These are phyloP conservation scores for Acronicta psi DNA, from an alignment of 2,888 invertebrate genomes.

Conservation along the genomic window DNA sequence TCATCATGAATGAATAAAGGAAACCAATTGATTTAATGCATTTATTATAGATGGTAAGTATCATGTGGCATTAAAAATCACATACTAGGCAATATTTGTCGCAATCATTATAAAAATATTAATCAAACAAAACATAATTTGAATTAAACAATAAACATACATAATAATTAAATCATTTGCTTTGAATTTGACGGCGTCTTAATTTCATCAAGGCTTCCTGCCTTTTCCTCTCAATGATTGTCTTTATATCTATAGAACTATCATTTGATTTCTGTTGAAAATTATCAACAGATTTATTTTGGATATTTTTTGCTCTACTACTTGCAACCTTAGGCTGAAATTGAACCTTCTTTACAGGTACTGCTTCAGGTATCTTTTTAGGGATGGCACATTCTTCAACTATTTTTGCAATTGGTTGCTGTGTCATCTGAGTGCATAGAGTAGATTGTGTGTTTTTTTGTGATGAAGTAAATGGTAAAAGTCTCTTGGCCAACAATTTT, in stretches of 20 bases:
- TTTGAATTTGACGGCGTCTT: slow-evolving; percentile 73
- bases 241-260: slow-evolving; percentile 67
- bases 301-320: slow-evolving; percentile 38
- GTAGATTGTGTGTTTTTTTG: slow-evolving; percentile 59
- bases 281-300: slow-evolving; percentile 38
- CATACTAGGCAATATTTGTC: slow-evolving; percentile 29
- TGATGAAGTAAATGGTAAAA: slow-evolving; percentile 77
- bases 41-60: slow-evolving; percentile 21
- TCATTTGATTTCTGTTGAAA: slow-evolving; percentile 43
- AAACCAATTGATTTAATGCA: slow-evolving; percentile 11
- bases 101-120: slow-evolving; percentile 17
- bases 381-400: slow-evolving; percentile 32
- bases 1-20: too few species aligned
- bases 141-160: slow-evolving; percentile 33
- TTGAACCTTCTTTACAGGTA: slow-evolving; percentile 30
- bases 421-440: slow-evolving; percentile 31
- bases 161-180: slow-evolving; percentile 49
- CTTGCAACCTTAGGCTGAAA: slow-evolving; percentile 73
- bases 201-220: slow-evolving; percentile 84
- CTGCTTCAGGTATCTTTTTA: slow-evolving; percentile 26
- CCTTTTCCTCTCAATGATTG: slow-evolving; percentile 82
- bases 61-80: slow-evolving; percentile 37
- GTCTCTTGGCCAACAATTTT: slow-evolving; percentile 87
- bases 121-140: slow-evolving; percentile 52
- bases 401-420: slow-evolving; percentile 22